phyloP scores from a whole-genome alignment of 2,888 invertebrate species.

The Drosophila anomalata region DNA sequence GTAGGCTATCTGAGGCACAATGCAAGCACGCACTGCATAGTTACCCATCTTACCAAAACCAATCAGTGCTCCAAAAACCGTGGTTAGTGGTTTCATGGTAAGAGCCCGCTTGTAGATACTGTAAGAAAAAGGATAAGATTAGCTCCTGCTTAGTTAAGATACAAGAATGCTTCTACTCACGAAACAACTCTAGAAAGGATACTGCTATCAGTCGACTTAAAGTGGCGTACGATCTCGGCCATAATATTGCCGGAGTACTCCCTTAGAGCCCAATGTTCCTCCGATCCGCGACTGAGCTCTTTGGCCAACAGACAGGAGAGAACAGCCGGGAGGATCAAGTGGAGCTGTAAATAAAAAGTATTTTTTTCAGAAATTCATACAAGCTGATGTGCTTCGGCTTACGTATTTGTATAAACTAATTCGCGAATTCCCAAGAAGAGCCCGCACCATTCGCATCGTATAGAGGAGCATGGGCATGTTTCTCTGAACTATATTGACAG shows the following conservation, averaged over 20 bases:
- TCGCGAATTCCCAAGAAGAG: constrained; percentile 33
- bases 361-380: not conserved
- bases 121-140: not conserved
- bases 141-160: not conserved
- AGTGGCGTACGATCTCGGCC: constrained; percentile 27
- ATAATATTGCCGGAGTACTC: constrained; percentile 41
- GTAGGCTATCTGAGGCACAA: constrained; percentile 37
- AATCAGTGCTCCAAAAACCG: constrained; percentile 48
- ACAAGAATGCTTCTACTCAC: constrained; percentile 7
- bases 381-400: constrained; percentile 19
- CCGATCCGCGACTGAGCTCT: constrained; percentile 3
- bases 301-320: constrained; percentile 36
- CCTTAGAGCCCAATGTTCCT: constrained; percentile 51
- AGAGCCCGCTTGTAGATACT: constrained; percentile 43
- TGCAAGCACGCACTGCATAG: constrained; percentile 14
- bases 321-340: constrained; percentile 45
- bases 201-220: not conserved
- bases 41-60: constrained; percentile 50
- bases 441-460: constrained; percentile 47
- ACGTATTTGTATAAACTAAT: constrained; percentile 40
- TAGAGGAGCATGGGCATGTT: constrained; percentile 34
- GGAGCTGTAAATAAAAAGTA: constrained; percentile 33
- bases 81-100: constrained; percentile 13
- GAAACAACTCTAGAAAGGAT: constrained; percentile 37
- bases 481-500: constrained; percentile 28